Evolutionary conservation across 2,797 vertebrate species (phyloP).

Genomic region (Clamator glandarius): DNA sequence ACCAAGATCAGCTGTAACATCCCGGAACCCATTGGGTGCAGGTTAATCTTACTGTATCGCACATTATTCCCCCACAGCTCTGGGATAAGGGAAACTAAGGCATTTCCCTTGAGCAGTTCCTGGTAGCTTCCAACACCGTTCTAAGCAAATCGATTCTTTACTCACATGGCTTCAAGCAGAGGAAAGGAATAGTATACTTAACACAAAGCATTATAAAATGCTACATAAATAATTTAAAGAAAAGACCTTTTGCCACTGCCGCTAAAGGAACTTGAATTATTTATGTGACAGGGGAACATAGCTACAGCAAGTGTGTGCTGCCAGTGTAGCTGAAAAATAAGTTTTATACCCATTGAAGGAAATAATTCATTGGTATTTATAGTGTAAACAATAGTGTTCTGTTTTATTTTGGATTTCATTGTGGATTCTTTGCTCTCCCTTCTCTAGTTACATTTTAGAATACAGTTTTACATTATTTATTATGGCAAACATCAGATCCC

Average conservation of each 20-base stretch:
- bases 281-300: conserved; percentile 62
- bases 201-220: conserved; percentile 76
- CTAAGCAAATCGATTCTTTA: conserved; percentile 58
- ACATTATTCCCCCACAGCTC: conserved; percentile 57
- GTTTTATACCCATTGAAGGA: background rate
- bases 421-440: background rate
- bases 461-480: conserved; percentile 28
- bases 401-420: background rate
- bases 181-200: conserved; percentile 78
- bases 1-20: conserved; percentile 72
- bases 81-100: background rate
- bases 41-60: background rate
- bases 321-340: background rate
- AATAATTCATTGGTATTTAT: background rate
- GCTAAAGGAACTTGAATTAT: conserved; percentile 80
- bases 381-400: background rate
- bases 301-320: background rate
- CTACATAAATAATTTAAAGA: conserved; percentile 90
- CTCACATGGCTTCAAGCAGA: conserved; percentile 54
- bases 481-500: background rate
- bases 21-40: conserved; percentile 25
- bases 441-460: conserved; percentile 7
- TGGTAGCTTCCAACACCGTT: background rate
- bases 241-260: conserved; percentile 76
- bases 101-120: conserved; percentile 5